phyloP scores from a whole-genome alignment of 2,113 vertebrate genomes.

The Seriola quinqueradiata region DNA sequence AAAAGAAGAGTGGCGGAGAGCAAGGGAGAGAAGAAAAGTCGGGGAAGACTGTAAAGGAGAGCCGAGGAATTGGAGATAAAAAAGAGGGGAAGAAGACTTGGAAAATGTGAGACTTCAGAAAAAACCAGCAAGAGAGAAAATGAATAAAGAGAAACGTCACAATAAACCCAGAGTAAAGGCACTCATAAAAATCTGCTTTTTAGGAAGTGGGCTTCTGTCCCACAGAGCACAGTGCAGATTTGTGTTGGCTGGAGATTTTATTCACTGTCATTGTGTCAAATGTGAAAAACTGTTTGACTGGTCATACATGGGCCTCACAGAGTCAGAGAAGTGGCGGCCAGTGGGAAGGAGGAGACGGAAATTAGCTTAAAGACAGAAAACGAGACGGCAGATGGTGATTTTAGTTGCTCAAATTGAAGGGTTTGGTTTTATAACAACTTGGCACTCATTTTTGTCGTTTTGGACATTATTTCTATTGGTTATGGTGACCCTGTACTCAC shows the following conservation, averaged over 20 bases:
- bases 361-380: not conserved
- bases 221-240: constrained; percentile 51
- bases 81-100: constrained; percentile 51
- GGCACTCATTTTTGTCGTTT: not conserved
- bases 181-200: constrained; percentile 64
- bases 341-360: not conserved
- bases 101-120: constrained; percentile 64
- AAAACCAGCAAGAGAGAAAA: constrained; percentile 17
- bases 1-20: not conserved
- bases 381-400: not conserved
- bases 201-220: constrained; percentile 55
- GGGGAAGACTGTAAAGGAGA: constrained; percentile 5
- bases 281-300: constrained; percentile 41
- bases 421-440: constrained; percentile 13
- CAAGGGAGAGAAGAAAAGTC: constrained; percentile 20
- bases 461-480: not conserved
- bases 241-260: constrained; percentile 57
- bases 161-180: constrained; percentile 44
- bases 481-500: not conserved
- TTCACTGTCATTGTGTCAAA: constrained; percentile 45
- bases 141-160: constrained; percentile 27
- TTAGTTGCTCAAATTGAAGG: not conserved
- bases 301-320: constrained; percentile 1
- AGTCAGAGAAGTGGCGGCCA: not conserved
- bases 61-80: constrained; percentile 28